Evolutionary conservation across 2,797 vertebrate species (phyloP).

Genomic region (Ctenopoma kingsleyae): DNA sequence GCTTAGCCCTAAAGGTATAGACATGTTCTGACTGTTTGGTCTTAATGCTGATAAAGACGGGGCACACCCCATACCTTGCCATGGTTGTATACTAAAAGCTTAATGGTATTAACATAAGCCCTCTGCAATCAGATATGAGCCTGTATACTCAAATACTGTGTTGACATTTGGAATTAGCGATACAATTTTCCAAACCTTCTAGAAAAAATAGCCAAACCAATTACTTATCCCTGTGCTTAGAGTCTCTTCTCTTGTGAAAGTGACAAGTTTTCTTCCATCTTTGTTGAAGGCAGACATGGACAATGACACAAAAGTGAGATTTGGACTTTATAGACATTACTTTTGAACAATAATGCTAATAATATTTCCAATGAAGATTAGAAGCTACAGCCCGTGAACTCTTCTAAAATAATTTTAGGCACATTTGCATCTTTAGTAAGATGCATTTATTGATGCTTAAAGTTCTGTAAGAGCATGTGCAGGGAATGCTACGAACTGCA

Average conservation of each 20-base stretch:
- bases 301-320: neutral
- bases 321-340: neutral
- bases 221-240: neutral
- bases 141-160: neutral
- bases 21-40: slow-evolving; percentile 34
- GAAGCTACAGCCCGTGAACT: too few relatives aligned
- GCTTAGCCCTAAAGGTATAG: slow-evolving; percentile 19
- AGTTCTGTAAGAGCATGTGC: too few relatives aligned
- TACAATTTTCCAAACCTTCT: neutral
- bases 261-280: neutral
- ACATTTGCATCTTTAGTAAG: slow-evolving; percentile 5
- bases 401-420: neutral
- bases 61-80: neutral
- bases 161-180: neutral
- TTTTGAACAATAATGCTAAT: neutral
- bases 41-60: slow-evolving; percentile 12
- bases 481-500: neutral
- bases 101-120: slow-evolving; percentile 2
- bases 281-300: neutral
- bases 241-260: neutral
- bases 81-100: slow-evolving; percentile 6
- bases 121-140: slow-evolving; percentile 7
- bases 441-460: neutral
- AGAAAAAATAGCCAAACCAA: neutral
- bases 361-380: too few relatives aligned